These are phyloP conservation scores for Uria lomvia DNA, from an alignment of 2,113 vertebrate genomes.

Conservation along the genomic window DNA sequence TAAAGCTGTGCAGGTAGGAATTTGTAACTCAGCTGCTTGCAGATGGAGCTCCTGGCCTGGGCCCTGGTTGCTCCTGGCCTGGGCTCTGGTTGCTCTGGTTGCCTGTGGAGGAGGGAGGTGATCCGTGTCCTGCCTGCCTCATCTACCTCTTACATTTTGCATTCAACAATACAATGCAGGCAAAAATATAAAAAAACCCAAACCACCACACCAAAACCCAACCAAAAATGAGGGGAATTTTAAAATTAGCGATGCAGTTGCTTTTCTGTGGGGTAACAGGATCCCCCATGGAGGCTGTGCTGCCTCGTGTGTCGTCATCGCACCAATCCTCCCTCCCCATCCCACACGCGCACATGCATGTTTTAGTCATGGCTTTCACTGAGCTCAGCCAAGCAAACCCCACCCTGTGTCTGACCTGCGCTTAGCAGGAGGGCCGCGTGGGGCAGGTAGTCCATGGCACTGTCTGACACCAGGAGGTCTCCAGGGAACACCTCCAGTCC, in stretches of 20 bases:
- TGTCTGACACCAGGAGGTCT: conserved; percentile 85
- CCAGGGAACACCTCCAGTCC: conserved; percentile 86
- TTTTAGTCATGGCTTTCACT: not conserved
- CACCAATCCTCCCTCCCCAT: not conserved
- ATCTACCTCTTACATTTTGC: not conserved
- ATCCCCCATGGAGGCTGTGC: not conserved
- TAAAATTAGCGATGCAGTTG: not conserved
- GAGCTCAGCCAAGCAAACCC: not conserved
- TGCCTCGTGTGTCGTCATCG: fast-evolving
- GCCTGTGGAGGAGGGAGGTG: not conserved
- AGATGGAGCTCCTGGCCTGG: not conserved
- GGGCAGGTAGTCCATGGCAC: conserved; percentile 76
- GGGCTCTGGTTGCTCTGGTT: not conserved
- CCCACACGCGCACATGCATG: fast-evolving
- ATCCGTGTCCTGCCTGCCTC: not conserved
- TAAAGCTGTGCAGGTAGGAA: not conserved
- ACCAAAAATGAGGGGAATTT: not conserved
- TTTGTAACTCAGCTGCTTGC: not conserved
- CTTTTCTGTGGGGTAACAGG: not conserved
- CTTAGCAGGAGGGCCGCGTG: conserved; percentile 58
- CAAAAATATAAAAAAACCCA: not conserved
- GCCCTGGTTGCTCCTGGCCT: not conserved
- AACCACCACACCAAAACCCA: not conserved
- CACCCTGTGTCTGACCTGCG: conserved; percentile 25
- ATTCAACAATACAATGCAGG: not conserved